These are phyloP conservation scores for Entelurus aequoreus DNA, from an alignment of 2,113 vertebrate species.

Conservation along the genomic window DNA sequence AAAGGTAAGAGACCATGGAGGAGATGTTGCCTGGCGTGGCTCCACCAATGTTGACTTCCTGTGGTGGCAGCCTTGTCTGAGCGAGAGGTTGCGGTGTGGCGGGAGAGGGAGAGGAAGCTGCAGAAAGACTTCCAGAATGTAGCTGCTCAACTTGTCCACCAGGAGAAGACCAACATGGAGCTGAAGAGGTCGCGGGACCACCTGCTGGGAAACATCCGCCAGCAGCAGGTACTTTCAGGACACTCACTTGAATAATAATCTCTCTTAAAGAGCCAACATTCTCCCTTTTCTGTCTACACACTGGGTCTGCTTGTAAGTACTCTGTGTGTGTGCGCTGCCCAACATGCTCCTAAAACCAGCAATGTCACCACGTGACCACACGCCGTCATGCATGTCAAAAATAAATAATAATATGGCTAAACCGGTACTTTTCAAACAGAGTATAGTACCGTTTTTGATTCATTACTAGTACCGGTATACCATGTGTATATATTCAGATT, in stretches of 20 bases:
- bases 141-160: constrained; percentile 41
- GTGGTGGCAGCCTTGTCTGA: constrained; percentile 53
- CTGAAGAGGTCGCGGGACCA: constrained; percentile 47
- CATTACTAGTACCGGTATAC: too few relatives aligned
- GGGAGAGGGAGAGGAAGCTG: constrained; percentile 54
- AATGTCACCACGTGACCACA: not conserved
- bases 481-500: too few relatives aligned
- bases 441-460: too few relatives aligned
- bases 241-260: not conserved
- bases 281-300: too few relatives aligned
- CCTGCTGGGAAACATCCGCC: constrained; percentile 37
- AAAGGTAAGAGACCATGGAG: constrained; percentile 62
- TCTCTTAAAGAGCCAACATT: too few relatives aligned
- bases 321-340: too few relatives aligned
- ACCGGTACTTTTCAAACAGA: too few relatives aligned
- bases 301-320: too few relatives aligned
- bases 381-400: too few relatives aligned
- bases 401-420: too few relatives aligned
- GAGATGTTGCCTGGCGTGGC: too few relatives aligned
- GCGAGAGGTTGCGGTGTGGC: constrained; percentile 57
- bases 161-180: constrained; percentile 59
- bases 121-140: constrained; percentile 54
- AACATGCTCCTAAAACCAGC: too few relatives aligned
- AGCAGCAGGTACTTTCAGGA: constrained; percentile 48
- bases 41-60: not conserved